Evolutionary conservation across 35 echinoderm and acorn worm genomes (phyloP).

Genomic region (Amphiura filiformis): DNA sequence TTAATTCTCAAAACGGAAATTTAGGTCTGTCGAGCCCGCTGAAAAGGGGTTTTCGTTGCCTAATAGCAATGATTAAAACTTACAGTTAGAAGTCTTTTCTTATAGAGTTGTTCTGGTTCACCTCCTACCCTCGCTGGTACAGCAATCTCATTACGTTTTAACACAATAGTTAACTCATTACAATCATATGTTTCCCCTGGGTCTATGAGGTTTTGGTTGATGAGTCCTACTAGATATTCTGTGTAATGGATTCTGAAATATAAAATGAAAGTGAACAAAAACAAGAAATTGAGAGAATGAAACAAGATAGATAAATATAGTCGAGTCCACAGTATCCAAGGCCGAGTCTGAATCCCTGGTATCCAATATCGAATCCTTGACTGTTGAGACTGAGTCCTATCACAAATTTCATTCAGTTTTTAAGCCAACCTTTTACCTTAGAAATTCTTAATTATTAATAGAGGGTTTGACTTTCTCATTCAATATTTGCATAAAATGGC

Average conservation of each 20-base stretch:
- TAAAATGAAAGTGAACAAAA: background rate
- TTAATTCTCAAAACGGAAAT: background rate
- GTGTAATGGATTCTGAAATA: constrained; percentile 58
- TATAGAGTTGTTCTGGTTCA: constrained; percentile 36
- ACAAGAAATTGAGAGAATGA: no score
- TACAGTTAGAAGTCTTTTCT: constrained; percentile 38
- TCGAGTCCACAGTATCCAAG: no score
- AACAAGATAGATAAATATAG: no score
- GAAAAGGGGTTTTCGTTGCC: no score
- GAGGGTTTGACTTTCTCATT: no score
- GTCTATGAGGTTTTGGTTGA: constrained; percentile 58
- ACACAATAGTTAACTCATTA: background rate
- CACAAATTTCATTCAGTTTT: no score
- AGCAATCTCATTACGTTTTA: constrained; percentile 44
- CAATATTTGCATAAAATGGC: no score
- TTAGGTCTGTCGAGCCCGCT: background rate
- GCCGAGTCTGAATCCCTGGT: no score
- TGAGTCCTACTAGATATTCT: constrained; percentile 70
- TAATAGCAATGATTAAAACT: background rate
- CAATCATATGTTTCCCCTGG: constrained; percentile 30
- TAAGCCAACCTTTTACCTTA: no score
- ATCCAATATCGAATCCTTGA: no score
- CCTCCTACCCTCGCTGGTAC: constrained; percentile 11
- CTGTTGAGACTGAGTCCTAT: no score
- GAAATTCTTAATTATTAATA: no score